A percentile compares a stretch with the other conserved stretches of the same genome.
These are phyloP conservation scores for Sebastes itinus DNA, from an alignment of 2,797 vertebrate genomes.

Conservation along the genomic window DNA sequence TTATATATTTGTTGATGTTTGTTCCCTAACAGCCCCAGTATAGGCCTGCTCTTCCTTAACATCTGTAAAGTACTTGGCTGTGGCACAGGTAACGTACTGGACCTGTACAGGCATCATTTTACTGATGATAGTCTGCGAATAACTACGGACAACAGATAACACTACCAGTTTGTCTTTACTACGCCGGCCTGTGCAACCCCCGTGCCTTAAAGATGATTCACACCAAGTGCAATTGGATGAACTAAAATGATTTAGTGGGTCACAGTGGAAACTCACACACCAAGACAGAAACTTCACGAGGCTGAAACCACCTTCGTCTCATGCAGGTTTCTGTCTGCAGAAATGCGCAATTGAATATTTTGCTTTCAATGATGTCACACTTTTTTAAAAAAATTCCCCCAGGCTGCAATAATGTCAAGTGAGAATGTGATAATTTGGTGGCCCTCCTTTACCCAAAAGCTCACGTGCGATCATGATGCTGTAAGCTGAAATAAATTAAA, in stretches of 20 bases:
- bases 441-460: neutral
- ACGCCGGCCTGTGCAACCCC: neutral
- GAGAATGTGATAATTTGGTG: neutral
- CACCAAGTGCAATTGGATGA: constrained; percentile 42
- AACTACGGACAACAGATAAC: neutral
- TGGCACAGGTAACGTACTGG: constrained; percentile 15
- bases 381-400: neutral
- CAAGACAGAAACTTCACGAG: neutral
- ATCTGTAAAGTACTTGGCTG: neutral
- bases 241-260: neutral
- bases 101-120: constrained; percentile 3
- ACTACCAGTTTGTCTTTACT: neutral
- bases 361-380: neutral
- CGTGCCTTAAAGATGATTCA: constrained; percentile 61
- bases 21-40: neutral
- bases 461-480: neutral
- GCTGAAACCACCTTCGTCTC: neutral
- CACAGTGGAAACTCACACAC: neutral
- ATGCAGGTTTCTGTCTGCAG: neutral
- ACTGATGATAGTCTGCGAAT: neutral
- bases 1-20: neutral
- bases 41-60: neutral
- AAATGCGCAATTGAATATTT: neutral
- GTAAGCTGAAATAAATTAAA: neutral
- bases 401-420: neutral